Percentiles rank a stretch among this genome's conserved stretches.
Evolutionary conservation across 2,113 vertebrate genomes (phyloP).

Genomic region (Halichoeres trimaculatus): DNA sequence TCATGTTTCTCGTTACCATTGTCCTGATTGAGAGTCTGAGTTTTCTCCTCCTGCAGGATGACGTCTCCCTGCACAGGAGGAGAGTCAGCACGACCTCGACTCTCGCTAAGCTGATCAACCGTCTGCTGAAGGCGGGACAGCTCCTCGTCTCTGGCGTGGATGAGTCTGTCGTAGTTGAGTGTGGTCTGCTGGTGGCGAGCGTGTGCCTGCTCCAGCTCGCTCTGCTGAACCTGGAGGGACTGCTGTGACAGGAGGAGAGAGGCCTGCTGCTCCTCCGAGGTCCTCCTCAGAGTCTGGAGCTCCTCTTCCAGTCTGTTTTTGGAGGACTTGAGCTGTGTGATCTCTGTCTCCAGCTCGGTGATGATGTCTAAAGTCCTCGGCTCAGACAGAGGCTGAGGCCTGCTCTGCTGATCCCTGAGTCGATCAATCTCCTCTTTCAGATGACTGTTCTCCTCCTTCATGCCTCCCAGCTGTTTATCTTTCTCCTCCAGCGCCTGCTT

Average conservation of each 20-base stretch:
- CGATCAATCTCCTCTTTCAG: conserved; percentile 95
- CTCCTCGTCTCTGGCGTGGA: conserved; percentile 90
- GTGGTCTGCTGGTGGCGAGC: conserved; percentile 88
- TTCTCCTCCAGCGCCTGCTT: conserved; percentile 90
- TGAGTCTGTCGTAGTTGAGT: conserved; percentile 86
- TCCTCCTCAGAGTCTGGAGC: conserved; percentile 82
- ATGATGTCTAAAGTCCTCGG: conserved; percentile 90
- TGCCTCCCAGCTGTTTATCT: conserved; percentile 88
- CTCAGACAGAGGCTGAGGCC: conserved; percentile 82
- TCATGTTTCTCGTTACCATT: conserved; percentile 97
- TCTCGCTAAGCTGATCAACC: conserved; percentile 84
- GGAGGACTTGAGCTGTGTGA: conserved; percentile 87
- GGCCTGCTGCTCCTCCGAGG: conserved; percentile 88
- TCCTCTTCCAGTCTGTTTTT: conserved; percentile 88
- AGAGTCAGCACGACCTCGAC: conserved; percentile 80
- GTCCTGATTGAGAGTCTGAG: conserved; percentile 88
- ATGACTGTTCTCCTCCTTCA: conserved; percentile 98
- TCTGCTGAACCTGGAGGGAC: conserved; percentile 87
- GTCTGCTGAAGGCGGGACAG: conserved; percentile 87
- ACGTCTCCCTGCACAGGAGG: conserved; percentile 74
- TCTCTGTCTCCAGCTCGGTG: conserved; percentile 92
- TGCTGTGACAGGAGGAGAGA: conserved; percentile 85
- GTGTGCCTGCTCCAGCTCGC: conserved; percentile 89
- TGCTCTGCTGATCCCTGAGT: conserved; percentile 91
- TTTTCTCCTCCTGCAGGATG: conserved; percentile 92